Conservation (phyloP, 2,797 vertebrate species). For the Eremophila alpestris region DNA sequence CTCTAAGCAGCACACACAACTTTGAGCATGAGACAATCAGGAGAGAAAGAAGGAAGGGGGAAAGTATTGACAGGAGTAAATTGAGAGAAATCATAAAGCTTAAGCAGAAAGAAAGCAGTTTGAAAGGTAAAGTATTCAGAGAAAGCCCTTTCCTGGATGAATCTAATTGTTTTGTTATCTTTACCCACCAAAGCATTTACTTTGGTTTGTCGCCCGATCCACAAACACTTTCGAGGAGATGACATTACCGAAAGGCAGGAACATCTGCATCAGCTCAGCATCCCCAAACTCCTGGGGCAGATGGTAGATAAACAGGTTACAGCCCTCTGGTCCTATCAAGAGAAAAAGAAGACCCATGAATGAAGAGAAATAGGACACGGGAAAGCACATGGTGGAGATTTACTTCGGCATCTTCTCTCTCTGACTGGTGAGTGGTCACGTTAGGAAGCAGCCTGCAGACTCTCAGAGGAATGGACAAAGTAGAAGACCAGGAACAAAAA, state of each 20-base stretch:
- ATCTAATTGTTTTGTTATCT: slow-evolving; percentile 87
- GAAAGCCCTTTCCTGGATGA: slow-evolving; percentile 84
- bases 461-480: not conserved
- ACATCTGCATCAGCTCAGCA: slow-evolving; percentile 99
- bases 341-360: slow-evolving; percentile 57
- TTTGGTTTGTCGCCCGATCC: slow-evolving; percentile 99
- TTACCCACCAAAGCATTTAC: slow-evolving; percentile 99
- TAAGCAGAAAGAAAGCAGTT: slow-evolving; percentile 74
- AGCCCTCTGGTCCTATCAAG: slow-evolving; percentile 93
- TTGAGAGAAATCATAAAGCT: slow-evolving; percentile 65
- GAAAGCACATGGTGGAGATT: slow-evolving; percentile 50
- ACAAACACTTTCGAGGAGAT: slow-evolving; percentile 99
- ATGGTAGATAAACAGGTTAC: slow-evolving; percentile 99
- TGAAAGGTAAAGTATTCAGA: slow-evolving; percentile 75
- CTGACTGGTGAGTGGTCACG: not conserved
- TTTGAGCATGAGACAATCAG: slow-evolving; percentile 56
- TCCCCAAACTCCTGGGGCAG: slow-evolving; percentile 99
- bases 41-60: slow-evolving; percentile 52
- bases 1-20: slow-evolving; percentile 17
- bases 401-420: not conserved
- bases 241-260: slow-evolving; percentile 99
- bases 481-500: not conserved
- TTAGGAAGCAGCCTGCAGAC: not conserved
- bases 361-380: slow-evolving; percentile 42
- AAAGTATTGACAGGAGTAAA: slow-evolving; percentile 65